A percentile compares a stretch with the other conserved stretches of the same genome.
Conservation (phyloP, 2,113 vertebrate genomes). For the Peromyscus leucopus region DNA sequence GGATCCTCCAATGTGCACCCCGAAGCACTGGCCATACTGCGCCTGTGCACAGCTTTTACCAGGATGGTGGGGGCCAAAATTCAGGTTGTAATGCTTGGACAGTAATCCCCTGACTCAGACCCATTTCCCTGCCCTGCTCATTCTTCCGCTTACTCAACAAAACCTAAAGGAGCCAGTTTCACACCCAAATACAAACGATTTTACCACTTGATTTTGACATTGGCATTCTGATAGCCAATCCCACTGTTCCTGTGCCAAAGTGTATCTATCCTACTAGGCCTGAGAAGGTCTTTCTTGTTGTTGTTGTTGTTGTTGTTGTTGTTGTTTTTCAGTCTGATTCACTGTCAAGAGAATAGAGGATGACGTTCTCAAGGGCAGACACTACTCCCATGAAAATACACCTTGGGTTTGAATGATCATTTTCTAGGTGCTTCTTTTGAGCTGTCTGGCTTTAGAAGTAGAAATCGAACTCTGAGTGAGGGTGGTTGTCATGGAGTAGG, state of each 20-base stretch:
- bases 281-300: background rate
- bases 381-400: background rate
- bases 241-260: background rate
- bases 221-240: background rate
- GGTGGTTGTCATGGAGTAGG: background rate
- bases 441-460: background rate
- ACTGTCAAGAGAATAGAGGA: background rate
- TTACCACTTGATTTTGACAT: background rate
- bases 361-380: background rate
- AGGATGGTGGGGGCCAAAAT: background rate
- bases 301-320: background rate
- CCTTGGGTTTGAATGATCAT: background rate
- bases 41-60: background rate
- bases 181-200: background rate
- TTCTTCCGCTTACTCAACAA: background rate
- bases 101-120: background rate
- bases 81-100: background rate
- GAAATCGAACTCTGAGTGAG: background rate
- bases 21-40: background rate
- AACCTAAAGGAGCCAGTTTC: background rate
- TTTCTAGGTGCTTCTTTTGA: background rate
- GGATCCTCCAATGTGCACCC: background rate
- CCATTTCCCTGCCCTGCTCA: too few species aligned
- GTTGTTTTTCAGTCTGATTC: conserved; percentile 34
- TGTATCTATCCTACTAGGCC: background rate